Evolutionary conservation across 2,113 vertebrate genomes (phyloP).

Genomic region (Brevimyrus niger): DNA sequence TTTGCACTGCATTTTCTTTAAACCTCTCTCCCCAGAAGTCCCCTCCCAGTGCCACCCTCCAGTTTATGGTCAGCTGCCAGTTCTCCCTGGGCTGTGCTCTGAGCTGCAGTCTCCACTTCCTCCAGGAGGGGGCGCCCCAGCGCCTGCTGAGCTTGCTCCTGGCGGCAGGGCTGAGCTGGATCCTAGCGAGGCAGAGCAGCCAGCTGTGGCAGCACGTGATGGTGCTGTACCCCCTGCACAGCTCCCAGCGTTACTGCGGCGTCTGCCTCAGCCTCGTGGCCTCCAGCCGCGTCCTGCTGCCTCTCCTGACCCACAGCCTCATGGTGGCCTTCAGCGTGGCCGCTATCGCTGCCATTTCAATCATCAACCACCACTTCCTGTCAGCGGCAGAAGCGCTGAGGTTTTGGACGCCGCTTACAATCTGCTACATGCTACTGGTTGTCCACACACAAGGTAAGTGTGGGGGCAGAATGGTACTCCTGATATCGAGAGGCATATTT

Average conservation of each 20-base stretch:
- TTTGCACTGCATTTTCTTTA: background rate
- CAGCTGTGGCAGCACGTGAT: conserved; percentile 57
- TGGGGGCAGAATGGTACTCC: background rate
- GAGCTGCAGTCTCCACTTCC: conserved; percentile 67
- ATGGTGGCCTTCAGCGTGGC: conserved; percentile 62
- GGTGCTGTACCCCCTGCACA: conserved; percentile 68
- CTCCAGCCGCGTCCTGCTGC: conserved; percentile 49
- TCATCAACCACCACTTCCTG: conserved; percentile 74
- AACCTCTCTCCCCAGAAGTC: conserved; percentile 31
- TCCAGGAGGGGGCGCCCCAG: conserved; percentile 74
- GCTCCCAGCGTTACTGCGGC: conserved; percentile 64
- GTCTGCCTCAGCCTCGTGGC: conserved; percentile 70
- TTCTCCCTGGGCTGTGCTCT: conserved; percentile 77
- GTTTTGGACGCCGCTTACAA: conserved; percentile 78
- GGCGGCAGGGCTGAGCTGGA: conserved; percentile 60
- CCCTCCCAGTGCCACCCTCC: conserved; percentile 36
- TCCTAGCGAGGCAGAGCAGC: conserved; percentile 42
- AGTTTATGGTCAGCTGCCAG: conserved; percentile 59
- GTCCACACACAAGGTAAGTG: conserved; percentile 73
- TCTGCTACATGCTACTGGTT: conserved; percentile 77
- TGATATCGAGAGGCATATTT: background rate
- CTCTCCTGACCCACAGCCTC: conserved; percentile 55
- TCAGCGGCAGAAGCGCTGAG: conserved; percentile 66
- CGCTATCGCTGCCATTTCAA: conserved; percentile 54
- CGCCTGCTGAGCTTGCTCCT: conserved; percentile 64